Conservation (phyloP, 2,113 vertebrate genomes). For the Oncorhynchus clarkii region DNA sequence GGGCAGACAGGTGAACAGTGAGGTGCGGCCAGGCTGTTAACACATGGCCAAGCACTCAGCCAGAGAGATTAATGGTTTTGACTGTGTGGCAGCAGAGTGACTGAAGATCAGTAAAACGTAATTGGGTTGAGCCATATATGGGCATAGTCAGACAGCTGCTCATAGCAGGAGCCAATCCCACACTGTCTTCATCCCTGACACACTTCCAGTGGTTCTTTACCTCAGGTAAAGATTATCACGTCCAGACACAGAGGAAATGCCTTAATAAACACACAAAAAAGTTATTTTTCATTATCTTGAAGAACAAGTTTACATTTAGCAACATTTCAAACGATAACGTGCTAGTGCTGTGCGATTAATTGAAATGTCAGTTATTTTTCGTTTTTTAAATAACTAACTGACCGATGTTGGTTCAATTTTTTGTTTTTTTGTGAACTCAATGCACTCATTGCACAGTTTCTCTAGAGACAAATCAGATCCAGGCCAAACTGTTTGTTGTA, state of each 20-base stretch:
- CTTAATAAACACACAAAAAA: background rate
- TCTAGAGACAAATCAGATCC: too few relatives aligned
- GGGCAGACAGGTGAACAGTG: constrained; percentile 42
- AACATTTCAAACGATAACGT: too few relatives aligned
- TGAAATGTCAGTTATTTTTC: too few relatives aligned
- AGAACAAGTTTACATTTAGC: too few relatives aligned
- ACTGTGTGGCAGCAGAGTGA: constrained; percentile 69
- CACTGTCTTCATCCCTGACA: constrained; percentile 52
- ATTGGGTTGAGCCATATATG: constrained; percentile 77
- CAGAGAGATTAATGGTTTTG: constrained; percentile 79
- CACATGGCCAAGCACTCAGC: constrained; percentile 69
- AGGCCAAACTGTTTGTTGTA: too few relatives aligned
- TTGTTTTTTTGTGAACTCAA: too few relatives aligned
- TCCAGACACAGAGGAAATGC: constrained; percentile 27
- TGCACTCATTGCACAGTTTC: too few relatives aligned
- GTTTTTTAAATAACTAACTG: too few relatives aligned
- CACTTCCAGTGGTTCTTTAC: constrained; percentile 66
- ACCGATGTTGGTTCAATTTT: too few relatives aligned
- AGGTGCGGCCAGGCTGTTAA: constrained; percentile 65
- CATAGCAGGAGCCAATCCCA: constrained; percentile 78
- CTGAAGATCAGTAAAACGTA: constrained; percentile 73
- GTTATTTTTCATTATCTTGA: too few relatives aligned
- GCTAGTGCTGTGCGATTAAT: too few relatives aligned
- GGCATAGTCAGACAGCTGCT: constrained; percentile 73
- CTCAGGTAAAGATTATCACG: constrained; percentile 51